Percentiles rank a stretch among this genome's conserved stretches.
phyloP scores from a whole-genome alignment of 2,888 invertebrate genomes.

The Baccha elongata region DNA sequence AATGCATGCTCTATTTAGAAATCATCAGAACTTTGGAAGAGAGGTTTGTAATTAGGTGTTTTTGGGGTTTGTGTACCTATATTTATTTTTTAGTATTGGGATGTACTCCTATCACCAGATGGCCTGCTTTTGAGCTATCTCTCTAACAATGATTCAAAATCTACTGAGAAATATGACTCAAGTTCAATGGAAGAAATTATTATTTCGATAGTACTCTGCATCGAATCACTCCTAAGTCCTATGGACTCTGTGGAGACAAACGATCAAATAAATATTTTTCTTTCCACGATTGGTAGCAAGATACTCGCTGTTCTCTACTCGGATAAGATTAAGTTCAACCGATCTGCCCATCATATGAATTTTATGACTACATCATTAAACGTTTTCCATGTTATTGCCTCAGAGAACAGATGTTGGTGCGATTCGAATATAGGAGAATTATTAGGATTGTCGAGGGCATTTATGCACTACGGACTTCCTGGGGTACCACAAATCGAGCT shows the following conservation, averaged over 20 bases:
- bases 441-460: conserved; percentile 84
- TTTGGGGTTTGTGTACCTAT: neutral
- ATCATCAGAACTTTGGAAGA: conserved; percentile 59
- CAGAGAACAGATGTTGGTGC: conserved; percentile 78
- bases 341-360: conserved; percentile 57
- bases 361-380: conserved; percentile 71
- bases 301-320: conserved; percentile 66
- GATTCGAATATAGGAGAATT: conserved; percentile 83
- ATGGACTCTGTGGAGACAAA: conserved; percentile 41
- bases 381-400: conserved; percentile 76
- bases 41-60: conserved; percentile 36
- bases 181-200: conserved; percentile 74
- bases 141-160: conserved; percentile 14
- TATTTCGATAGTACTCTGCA: conserved; percentile 73
- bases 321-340: conserved; percentile 58
- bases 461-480: conserved; percentile 83
- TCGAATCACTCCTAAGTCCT: conserved; percentile 71
- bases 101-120: conserved; percentile 69
- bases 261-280: conserved; percentile 23
- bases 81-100: conserved; percentile 71
- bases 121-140: conserved; percentile 69
- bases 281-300: conserved; percentile 57
- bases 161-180: conserved; percentile 62
- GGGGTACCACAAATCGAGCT: conserved; percentile 80
- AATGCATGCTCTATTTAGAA: conserved; percentile 74